phyloP scores from a whole-genome alignment of 1,140 invertebrate species.

The Brachionus angularis region DNA sequence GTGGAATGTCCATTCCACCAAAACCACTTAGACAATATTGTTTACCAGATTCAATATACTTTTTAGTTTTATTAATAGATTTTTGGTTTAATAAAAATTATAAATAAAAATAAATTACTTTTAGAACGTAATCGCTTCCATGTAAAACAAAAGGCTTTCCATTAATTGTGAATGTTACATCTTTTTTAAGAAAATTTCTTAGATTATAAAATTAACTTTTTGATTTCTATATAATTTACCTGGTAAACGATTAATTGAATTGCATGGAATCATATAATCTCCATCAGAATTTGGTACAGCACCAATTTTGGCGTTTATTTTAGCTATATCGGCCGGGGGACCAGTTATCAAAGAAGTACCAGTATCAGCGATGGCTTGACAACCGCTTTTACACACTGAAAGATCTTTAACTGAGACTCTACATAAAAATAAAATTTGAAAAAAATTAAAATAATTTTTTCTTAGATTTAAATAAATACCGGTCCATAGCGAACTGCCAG shows the following conservation, averaged over 20 bases:
- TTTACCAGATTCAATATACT: conserved; percentile 54
- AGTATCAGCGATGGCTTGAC: conserved; percentile 79
- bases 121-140: conserved; percentile 78
- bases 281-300: conserved; percentile 70
- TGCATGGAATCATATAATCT: conserved; percentile 59
- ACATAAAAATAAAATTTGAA: conserved; percentile 13
- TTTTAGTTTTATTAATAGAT: background rate
- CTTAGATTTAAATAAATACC: conserved; percentile 58
- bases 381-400: conserved; percentile 58
- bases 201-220: background rate
- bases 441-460: too few relatives aligned
- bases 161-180: conserved; percentile 61
- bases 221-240: conserved; percentile 49
- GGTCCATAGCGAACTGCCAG: conserved; percentile 94
- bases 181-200: background rate
- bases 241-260: conserved; percentile 14
- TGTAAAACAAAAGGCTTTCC: conserved; percentile 73
- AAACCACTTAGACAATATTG: conserved; percentile 88
- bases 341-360: conserved; percentile 95
- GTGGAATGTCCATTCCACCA: conserved; percentile 89
- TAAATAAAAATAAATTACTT: conserved; percentile 60
- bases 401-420: conserved; percentile 60
- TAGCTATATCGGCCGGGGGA: conserved; percentile 73
- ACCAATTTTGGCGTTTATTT: conserved; percentile 76
- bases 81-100: background rate